phyloP scores from a whole-genome alignment of 2,888 invertebrate species.

The Lepetodrilus schrolli region DNA sequence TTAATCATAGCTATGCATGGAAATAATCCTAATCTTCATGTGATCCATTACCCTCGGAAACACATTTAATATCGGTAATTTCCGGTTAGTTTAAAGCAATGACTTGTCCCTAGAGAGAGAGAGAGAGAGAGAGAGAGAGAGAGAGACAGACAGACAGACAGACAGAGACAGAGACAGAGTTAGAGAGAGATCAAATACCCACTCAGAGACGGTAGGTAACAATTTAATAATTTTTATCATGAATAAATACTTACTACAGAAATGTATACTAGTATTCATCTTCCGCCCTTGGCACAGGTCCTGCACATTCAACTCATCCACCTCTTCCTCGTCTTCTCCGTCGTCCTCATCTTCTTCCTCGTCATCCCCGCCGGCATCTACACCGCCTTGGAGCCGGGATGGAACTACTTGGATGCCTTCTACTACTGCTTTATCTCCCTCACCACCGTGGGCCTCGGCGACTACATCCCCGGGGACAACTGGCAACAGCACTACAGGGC shows the following conservation, averaged over 20 bases:
- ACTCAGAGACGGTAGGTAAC: neutral
- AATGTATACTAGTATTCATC: conserved; percentile 15
- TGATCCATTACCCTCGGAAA: too few species aligned
- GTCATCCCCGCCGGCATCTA: conserved; percentile 86
- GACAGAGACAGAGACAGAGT: too few species aligned
- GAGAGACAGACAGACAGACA: too few species aligned
- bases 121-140: too few species aligned
- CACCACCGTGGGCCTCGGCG: conserved; percentile 90
- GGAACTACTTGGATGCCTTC: conserved; percentile 90
- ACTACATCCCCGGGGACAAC: conserved; percentile 90
- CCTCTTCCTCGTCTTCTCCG: conserved; percentile 79
- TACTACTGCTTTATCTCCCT: conserved; percentile 94
- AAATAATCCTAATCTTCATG: too few species aligned
- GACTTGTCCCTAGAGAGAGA: too few species aligned
- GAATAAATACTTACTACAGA: too few species aligned
- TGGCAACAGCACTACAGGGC: conserved; percentile 85
- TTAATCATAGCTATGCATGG: too few species aligned
- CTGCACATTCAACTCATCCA: conserved; percentile 83
- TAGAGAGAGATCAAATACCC: conserved; percentile 33
- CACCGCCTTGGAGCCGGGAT: conserved; percentile 84
- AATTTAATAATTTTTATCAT: too few species aligned
- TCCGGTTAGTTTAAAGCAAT: too few species aligned
- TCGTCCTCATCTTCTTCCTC: conserved; percentile 81
- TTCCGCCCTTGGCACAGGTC: too few species aligned
- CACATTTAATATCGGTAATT: too few species aligned